Evolutionary conservation across 2,888 invertebrate species (phyloP).

Genomic region (Epinotia nisella): DNA sequence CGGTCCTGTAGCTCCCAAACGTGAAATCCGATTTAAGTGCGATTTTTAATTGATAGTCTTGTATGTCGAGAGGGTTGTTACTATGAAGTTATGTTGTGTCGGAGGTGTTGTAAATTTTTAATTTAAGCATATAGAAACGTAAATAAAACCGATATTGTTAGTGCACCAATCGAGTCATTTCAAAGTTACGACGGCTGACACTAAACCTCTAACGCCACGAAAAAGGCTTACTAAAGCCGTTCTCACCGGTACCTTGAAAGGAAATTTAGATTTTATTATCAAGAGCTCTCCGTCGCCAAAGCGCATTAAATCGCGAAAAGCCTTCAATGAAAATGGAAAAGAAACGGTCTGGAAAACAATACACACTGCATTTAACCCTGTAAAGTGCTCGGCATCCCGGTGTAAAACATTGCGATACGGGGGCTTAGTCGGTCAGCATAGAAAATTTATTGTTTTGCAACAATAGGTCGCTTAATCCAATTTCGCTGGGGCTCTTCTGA

Average conservation of each 20-base stretch:
- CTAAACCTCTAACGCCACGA: conserved; percentile 25
- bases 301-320: conserved; percentile 43
- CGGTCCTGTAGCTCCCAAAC: too few relatives aligned
- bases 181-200: conserved; percentile 30
- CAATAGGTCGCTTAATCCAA: conserved; percentile 74
- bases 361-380: conserved; percentile 48
- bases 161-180: conserved; percentile 19
- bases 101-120: too few relatives aligned
- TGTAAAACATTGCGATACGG: conserved; percentile 63
- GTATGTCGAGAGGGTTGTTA: too few relatives aligned
- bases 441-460: conserved; percentile 76
- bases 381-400: conserved; percentile 48
- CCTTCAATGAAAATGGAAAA: conserved; percentile 44
- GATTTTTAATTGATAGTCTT: too few relatives aligned
- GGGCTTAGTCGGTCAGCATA: conserved; percentile 66
- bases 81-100: too few relatives aligned
- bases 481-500: conserved; percentile 62
- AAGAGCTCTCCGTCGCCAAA: conserved; percentile 13
- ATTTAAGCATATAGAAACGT: too few relatives aligned
- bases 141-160: not conserved
- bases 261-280: conserved; percentile 37
- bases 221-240: conserved; percentile 18
- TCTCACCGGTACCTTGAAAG: conserved; percentile 26
- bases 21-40: too few relatives aligned
- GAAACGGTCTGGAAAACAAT: conserved; percentile 48